Evolutionary conservation across 2,113 vertebrate genomes (phyloP), one percentile per base, ranked within the genome.

Genomic region (Platichthys stellatus): DNA sequence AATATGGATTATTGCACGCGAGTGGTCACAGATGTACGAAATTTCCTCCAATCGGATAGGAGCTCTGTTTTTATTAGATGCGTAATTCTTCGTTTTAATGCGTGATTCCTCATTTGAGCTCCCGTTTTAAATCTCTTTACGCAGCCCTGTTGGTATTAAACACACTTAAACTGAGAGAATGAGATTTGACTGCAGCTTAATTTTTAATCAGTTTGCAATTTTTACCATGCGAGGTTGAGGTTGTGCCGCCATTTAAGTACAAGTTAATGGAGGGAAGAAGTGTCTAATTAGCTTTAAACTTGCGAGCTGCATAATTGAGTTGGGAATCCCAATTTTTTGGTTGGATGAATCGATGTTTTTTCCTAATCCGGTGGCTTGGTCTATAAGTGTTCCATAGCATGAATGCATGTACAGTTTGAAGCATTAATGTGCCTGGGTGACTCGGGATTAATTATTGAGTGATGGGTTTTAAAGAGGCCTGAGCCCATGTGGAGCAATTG

Each of bases 281-380:
- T 28, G 78, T 81, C 65, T 79, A 76, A 89, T 89, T 85, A 86
- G 59, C 63, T 51, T 20, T 24, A n/a, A 45, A 64, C 23, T 72
- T 80, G 72, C 61, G 47, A 54, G 60, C 64, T 56, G 59, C 65
- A 56, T 83, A 85, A 87, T 88, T 81, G 70, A 84, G 65, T 74
- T 82, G 69, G 59, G 69, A 53, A 53, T 57, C 58, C 47, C 24
- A 82, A 83, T 87, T 84, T 80, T 72, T 43, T 79, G 82, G 71
- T 63, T 73, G 84, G 69, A 31, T 87, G 78, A 83, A 45, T 68
- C 45, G 8, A 7, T 51, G 43, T 21, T 21, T 76, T 76, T 31
- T 63, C 58, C 74, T 80, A 54, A 73, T 24, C 11, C 35, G 28
- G 67, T 57, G 20, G 47, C 18, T 23, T 58, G 17, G 24, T 20